Conservation (phyloP, 2,888 invertebrate genomes). For the Cephus pulcher region DNA sequence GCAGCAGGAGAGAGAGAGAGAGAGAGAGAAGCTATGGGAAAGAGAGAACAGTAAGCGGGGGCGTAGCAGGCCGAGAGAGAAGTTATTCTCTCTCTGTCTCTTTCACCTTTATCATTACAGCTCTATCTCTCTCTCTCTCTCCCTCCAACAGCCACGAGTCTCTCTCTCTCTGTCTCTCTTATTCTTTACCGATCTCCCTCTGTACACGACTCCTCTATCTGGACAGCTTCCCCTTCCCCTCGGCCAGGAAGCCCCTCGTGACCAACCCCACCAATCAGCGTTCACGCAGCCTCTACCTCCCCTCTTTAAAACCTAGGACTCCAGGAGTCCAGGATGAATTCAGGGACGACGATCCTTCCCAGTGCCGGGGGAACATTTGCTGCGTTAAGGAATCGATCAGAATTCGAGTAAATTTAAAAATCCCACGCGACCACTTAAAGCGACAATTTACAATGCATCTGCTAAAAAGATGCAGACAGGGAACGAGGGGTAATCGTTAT, state of each 20-base stretch:
- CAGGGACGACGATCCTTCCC: background rate
- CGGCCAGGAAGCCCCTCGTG: background rate
- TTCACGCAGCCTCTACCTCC: background rate
- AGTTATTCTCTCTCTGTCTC: background rate
- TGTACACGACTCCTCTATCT: background rate
- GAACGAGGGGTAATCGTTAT: background rate
- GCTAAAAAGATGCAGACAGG: background rate
- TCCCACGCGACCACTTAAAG: background rate
- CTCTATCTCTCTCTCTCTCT: background rate
- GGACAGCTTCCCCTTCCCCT: background rate
- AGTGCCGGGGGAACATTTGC: background rate
- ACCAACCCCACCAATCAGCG: background rate
- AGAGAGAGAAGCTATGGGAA: background rate
- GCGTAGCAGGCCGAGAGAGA: conserved; percentile 6
- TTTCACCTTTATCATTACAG: background rate
- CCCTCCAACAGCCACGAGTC: background rate
- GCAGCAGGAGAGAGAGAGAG: background rate
- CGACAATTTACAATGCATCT: background rate
- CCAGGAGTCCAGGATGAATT: background rate
- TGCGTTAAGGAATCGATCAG: background rate
- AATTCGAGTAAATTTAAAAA: background rate
- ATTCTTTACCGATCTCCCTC: background rate
- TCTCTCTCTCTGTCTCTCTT: too few species aligned
- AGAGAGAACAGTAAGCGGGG: conserved; percentile 19
- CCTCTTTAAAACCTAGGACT: background rate